Percentiles rank a stretch among this genome's conserved stretches.
Evolutionary conservation across 2,888 invertebrate species (phyloP).

Genomic region (Rapana venosa): DNA sequence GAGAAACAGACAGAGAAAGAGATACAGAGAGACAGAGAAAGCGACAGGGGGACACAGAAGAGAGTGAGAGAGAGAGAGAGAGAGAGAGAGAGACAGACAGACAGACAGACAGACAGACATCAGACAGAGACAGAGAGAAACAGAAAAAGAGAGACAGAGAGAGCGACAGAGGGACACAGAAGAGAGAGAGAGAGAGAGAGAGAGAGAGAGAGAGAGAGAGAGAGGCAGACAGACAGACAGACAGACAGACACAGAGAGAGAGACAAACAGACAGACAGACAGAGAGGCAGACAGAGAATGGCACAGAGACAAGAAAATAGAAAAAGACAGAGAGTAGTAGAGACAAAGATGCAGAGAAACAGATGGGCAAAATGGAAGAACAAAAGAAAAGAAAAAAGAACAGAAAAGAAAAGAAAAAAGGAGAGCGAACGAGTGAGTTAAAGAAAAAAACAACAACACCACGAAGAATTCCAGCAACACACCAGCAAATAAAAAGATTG

Average conservation of each 20-base stretch:
- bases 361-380: background rate
- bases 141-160: background rate
- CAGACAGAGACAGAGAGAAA: background rate
- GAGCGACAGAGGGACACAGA: background rate
- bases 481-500: too few species aligned
- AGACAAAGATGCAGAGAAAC: background rate
- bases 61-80: background rate
- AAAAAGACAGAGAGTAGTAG: background rate
- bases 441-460: background rate
- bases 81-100: background rate
- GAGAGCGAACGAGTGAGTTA: background rate
- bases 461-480: too few species aligned
- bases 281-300: background rate
- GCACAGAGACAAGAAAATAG: background rate
- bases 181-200: background rate
- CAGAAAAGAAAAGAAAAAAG: background rate
- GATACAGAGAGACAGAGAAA: background rate
- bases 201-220: background rate
- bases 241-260: background rate
- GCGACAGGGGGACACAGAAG: background rate
- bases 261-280: background rate
- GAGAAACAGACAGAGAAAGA: background rate
- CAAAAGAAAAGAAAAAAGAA: background rate
- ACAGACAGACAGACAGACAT: background rate
- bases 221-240: background rate